Conservation (phyloP, 2,888 invertebrate species). For the Protophormia terraenovae region DNA sequence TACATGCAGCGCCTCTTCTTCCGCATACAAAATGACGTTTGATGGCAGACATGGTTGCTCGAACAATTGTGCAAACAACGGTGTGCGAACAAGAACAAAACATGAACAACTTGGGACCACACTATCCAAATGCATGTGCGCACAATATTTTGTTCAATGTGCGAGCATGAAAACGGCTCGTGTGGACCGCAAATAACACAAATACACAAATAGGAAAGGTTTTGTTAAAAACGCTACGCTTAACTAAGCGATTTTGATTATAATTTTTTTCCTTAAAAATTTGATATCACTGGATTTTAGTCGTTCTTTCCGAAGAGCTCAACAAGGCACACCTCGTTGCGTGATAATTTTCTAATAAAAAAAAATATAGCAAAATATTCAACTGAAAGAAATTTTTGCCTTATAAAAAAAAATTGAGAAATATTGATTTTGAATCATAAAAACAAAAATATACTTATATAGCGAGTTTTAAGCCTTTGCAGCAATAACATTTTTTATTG, state of each 20-base stretch:
- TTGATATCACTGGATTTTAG: neutral
- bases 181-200: too few relatives aligned
- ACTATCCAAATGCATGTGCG: too few relatives aligned
- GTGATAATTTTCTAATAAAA: neutral
- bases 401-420: neutral
- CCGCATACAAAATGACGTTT: too few relatives aligned
- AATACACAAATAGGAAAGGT: too few relatives aligned
- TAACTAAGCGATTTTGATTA: neutral
- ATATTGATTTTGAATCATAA: neutral
- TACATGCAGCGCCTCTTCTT: too few relatives aligned
- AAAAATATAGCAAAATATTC: neutral
- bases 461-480: neutral
- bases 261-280: neutral
- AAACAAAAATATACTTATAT: neutral
- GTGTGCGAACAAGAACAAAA: too few relatives aligned
- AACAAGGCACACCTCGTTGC: constrained; percentile 49
- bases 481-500: neutral
- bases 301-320: constrained; percentile 48
- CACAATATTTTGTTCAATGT: too few relatives aligned
- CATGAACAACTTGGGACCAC: too few relatives aligned
- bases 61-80: too few relatives aligned
- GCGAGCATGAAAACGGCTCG: too few relatives aligned
- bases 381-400: neutral
- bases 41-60: too few relatives aligned
- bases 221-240: too few relatives aligned